These are phyloP conservation scores for Eupithecia pulchellata DNA, from an alignment of 2,888 invertebrate genomes.

Conservation along the genomic window DNA sequence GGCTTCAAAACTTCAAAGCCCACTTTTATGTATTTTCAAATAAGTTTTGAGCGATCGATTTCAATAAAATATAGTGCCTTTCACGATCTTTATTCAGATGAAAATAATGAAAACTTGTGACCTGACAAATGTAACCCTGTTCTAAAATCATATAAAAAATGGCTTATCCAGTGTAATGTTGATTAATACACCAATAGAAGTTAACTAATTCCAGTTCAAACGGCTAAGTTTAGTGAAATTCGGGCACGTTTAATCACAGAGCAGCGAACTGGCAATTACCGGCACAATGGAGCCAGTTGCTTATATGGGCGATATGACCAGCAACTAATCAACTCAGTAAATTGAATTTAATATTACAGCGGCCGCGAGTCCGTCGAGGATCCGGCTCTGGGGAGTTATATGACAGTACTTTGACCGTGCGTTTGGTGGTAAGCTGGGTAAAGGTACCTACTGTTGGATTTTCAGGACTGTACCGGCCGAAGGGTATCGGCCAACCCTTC, in stretches of 20 bases:
- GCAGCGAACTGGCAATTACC: conserved; percentile 35
- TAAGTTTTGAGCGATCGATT: not conserved
- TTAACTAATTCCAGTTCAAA: conserved; percentile 20
- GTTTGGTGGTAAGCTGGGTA: not conserved
- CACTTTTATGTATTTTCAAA: conserved; percentile 8
- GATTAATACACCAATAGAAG: not conserved
- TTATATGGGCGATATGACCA: conserved; percentile 40
- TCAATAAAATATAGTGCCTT: not conserved
- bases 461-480: not conserved
- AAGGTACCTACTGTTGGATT: not conserved
- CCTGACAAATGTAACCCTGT: not conserved
- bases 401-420: conserved; percentile 10
- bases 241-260: conserved; percentile 36
- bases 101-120: not conserved
- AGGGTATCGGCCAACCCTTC: not conserved
- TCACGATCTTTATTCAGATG: not conserved
- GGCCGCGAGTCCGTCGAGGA: conserved; percentile 29
- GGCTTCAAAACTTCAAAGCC: conserved; percentile 18
- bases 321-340: conserved; percentile 42
- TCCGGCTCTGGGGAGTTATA: conserved; percentile 22
- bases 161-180: too few species aligned
- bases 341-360: conserved; percentile 42
- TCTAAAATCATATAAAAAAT: too few species aligned
- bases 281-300: conserved; percentile 35
- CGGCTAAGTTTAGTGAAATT: conserved; percentile 24